Base-by-base conservation (phyloP, 2,113 vertebrate species). In the Chlamydotis undulata region DNA sequence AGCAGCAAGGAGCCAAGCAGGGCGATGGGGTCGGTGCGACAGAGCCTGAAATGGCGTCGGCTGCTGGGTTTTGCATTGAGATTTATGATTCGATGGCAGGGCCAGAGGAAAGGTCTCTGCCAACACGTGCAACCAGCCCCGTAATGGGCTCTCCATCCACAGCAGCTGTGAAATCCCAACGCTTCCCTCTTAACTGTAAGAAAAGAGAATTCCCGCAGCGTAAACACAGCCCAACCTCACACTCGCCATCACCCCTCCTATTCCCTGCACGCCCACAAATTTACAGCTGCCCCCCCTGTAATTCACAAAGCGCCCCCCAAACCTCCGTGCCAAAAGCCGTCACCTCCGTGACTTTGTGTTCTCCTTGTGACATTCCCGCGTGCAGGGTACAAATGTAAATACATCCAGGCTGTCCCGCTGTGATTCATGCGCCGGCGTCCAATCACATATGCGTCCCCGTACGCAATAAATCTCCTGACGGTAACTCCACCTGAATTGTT, bases 401-500 rank as follows among this genome's bases (percentile, higher is more conserved):
- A 79, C 73, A 78, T 77, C 86, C 81, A 4, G n/a, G 49, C 78
- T 87, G 90, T 74, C 83, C 90, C 33, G 12, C 78, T 26, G 5
- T 90, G 87, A 90, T 89, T 92, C 90, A 89, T 93, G 87, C 33
- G 15, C 29, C 0, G 49, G 43, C 17, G n/a, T 83, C 77, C 10
- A 10, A 25, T 69, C 77, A 8, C 93, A 15, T 3, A 43, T 25
- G 82, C 93, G 68, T 93, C 77, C 82, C 71, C 6, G 8, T 18
- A 3, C 8, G 14, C 71, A 12, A 69, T 95, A 90, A 90, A 92
- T 92, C 86, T 79, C 76, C 35, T 18, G 9, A 22, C 19, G 63
- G 87, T 47, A 74, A 69, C 77, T 93, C 82, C 90, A 93, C 71
- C 67, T 90, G 83, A 83, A 87, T 78, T 69, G 90, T 45, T 90